Evolutionary conservation across 2,888 invertebrate species (phyloP), one percentile per base, ranked within the genome.

Genomic region (Sinodicranocentrus sp.): DNA sequence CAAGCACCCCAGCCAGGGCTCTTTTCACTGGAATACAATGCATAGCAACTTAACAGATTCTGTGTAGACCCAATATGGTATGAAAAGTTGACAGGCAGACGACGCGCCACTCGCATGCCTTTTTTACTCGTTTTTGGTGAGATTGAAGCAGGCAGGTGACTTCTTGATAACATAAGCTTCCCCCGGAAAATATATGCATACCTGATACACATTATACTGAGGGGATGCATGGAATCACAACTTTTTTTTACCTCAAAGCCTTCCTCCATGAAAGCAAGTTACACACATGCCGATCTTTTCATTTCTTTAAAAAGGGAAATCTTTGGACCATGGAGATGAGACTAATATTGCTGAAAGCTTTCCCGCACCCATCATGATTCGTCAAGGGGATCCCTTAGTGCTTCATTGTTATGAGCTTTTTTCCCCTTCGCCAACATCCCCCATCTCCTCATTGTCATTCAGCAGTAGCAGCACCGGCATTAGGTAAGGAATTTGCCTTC

Each of bases 311-410:
- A 78, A 70, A 79, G 79, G 79, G 39, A 79, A 79, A 79, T 79
- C 79, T 71, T 59, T 63, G 71, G 71, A 79, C 79, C 68, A 67
- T 43, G 72, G 63, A 71, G 86, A 82, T 83, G 85, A 77, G 76
- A 77, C 80, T 73, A 86, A 84, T 80, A 86, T 84, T 63, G 67
- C 80, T 48, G 86, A 87, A 78, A 84, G 86, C 77, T 88, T 86
- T 78, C 86, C 87, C 15, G 86, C 84, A 1, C 86, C 87, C 23
- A 84, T 88, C 70, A 84, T 85, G 43, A 84, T 87, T 72, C 76
- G 84, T n/a, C 87, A 87, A 43, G 87, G 87, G 43, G 85, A 85
- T 72, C 84, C 88, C 52, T 78, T 88, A 61, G 86, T 88, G 67
- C 82, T 88, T 65, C 87, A 88, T 84, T 88, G 88, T 84, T 84